Evolutionary conservation across 1,140 invertebrate species (phyloP), one percentile per base, ranked within the genome.

Genomic region (Zaprionus camerounensis): DNA sequence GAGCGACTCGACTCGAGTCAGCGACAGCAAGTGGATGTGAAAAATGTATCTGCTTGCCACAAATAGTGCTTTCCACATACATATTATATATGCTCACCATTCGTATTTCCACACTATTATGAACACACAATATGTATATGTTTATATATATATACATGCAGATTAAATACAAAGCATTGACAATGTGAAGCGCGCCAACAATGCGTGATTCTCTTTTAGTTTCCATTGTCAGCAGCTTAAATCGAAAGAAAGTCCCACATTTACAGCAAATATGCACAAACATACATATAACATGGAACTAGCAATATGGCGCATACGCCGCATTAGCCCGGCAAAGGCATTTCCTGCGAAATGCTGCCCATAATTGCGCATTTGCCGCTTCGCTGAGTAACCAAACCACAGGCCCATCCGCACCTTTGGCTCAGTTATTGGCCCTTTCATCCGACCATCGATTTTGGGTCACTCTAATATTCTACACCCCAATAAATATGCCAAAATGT

Each of bases 311-410:
- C 63, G 63, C 62, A 72, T 76, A 87, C 76, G 83, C 65, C 80
- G 41, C 61, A 69, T 78, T 74, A 67, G 66, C 66, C 55, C 38
- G 34, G 71, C 56, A 74, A 71, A 86, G 72, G 71, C 62, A 65
- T 61, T 51, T 71, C 34, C 6, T 74, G 24, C 24, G 44, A 62
- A 67, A 69, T 76, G 24, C 55, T 59, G 36, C 13, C 53, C 69
- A 81, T 87, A 87, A 87, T 87, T 87, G 84, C 69, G 87, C 87
- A 87, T 90, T 90, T 90, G 34, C 69, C 78, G 78, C 74, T 76
- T 73, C 71, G 63, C 24, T 87, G 75, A 58, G 63, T 70, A 78
- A 62, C 65, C 74, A 74, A 88, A 59, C 77, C 78, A 46, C 36
- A 65, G 38, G 41, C 62, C 6, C n/a, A 70, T 7, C 59, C 41